Evolutionary conservation across 2,113 vertebrate genomes (phyloP), one percentile per base, ranked within the genome.

Genomic region (Entelurus aequoreus): DNA sequence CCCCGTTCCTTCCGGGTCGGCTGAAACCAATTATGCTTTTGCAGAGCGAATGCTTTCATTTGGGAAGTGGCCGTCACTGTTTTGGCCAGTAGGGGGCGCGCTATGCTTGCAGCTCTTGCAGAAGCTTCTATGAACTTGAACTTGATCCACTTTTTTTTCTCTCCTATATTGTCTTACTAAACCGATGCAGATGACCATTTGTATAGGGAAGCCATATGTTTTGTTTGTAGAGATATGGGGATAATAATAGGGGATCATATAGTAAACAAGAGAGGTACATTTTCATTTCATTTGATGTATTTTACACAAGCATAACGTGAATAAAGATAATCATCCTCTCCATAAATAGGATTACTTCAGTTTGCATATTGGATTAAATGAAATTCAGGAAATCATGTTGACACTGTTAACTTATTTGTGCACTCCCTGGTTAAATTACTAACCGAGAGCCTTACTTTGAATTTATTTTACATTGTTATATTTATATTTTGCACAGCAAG

Each of bases 51-150:
- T 65, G 71, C 74, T 48, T 78, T 75, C 54, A 69, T 66, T 75
- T 65, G 62, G 52, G 5, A 50, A 12, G 19, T 65, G 44, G 72
- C 77, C 62, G 79, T 86, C 66, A 13, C 60, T 61, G 49, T 48
- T 72, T 80, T 61, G 52, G 83, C 90, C 94, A 88, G 90, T 93
- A 90, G 94, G 93, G 92, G 93, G 93, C 93, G 93, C 92, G 91
- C 80, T 87, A 77, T 86, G 91, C 92, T 93, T 91, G 88, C 87
- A 78, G 28, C 52, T 75, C 68, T 61, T 71, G 44, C 55, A 12
- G 65, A 28, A 49, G 50, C 68, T 47, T 63, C 86, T 74, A 47
- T 88, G 91, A 92, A 92, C 93, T 92, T 93, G 92, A 94, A 94
- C 93, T 93, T 94, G 92, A 88, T 90, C 90, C 69, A 75, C 71